Base-by-base conservation (phyloP, 2,113 vertebrate genomes). In the Rhynchopsitta pachyrhyncha region DNA sequence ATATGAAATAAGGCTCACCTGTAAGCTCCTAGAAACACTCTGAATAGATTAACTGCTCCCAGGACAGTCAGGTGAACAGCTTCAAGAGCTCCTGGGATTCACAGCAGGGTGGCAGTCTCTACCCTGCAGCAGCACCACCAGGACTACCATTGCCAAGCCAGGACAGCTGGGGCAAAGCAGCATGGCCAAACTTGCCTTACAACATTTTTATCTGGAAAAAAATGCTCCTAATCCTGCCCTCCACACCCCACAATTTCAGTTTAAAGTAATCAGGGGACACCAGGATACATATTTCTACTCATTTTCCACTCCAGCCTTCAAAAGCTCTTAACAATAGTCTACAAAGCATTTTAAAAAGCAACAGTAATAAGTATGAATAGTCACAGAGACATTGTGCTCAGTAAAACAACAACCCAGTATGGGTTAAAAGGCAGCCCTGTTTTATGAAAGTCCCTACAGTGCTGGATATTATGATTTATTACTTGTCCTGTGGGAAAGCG, bases 121-220 rank as follows among this genome's bases (percentile, higher is more conserved):
- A 52, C 22, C 12, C 46, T 42, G 7, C 3, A 3, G 7, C 3
- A 2, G 55, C n/a, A 84, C 4, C 33, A 47, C 20, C 14, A 27
- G 29, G 29, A 53, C 55, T 57, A 11, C 23, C 22, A 53, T 0
- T 4, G 2, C 41, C 6, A 2, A 25, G 18, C 50, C 31, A n/a
- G 5, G 28, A 25, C 6, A 4, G 29, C 29, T 1, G 5, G 28
- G 28, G 20, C 37, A 71, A 1, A 4, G 10, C 24, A 53, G 23
- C 0, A 0, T 5, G 35, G 47, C 28, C 41, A 64, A 33, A 85
- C 19, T 50, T 0, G 0, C 69, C 18, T 60, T 55, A 15, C 1
- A 1, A 7, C 22, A 35, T 55, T 82, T 88, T 50, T 8, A 71
- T 55, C 52, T 41, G 7, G 46, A 75, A 49, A 31, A 57, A 71